Evolutionary conservation across 2,797 vertebrate genomes (phyloP), one percentile per base, ranked within the genome.

Genomic region (Gambelia wislizenii): DNA sequence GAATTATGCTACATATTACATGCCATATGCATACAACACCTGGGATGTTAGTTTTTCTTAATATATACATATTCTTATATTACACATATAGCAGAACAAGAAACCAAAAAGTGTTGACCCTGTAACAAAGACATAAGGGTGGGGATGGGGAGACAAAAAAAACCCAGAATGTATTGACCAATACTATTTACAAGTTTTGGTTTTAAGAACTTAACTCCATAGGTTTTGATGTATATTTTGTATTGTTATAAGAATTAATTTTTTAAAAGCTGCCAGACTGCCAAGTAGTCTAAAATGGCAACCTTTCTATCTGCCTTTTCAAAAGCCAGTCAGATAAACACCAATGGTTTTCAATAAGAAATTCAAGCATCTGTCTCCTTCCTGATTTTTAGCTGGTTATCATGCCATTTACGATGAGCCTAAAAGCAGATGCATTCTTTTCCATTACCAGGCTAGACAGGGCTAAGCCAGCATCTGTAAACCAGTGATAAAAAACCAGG

Each of bases 321-420:
- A 16, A 30, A 52, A 49, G 20, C 6, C 20, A 92, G 91, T 92
- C 93, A 91, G 94, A 94, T 95, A 95, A 95, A 97, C 96, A 95
- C 77, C 88, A 91, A 96, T 93, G 92, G 89, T 92, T 97, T 97
- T 96, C 97, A 96, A 97, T 96, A 94, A 96, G 96, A 96, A 97
- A 96, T 96, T 96, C 95, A 97, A 44, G 94, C 96, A 94, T 95
- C 93, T 82, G 78, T 88, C 96, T 97, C 94, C 93, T 94, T 94
- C 64, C 76, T 95, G 96, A 93, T 95, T 94, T 95, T 91, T 93
- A 94, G 95, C 92, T 93, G 75, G 77, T 95, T 89, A 92, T 93
- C 52, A 93, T 96, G 94, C 92, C 92, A 92, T 93, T 96, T 95
- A 92, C 93, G 92, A 90, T 76, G 91, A 90, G 75, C 92, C 80